phyloP scores from a whole-genome alignment of 2,888 invertebrate species.

The Sisyra terminalis region DNA sequence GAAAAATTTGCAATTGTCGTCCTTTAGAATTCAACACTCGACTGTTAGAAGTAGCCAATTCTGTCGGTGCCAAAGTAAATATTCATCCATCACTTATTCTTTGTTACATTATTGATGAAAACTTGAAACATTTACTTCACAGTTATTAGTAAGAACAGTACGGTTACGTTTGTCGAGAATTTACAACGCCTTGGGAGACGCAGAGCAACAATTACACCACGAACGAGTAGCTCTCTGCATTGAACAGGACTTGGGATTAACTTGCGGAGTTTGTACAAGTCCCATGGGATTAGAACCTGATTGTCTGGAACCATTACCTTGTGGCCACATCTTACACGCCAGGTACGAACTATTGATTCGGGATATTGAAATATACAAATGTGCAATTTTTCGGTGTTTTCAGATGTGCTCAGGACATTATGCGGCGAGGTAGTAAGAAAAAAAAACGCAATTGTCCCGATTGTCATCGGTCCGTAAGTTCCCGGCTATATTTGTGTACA shows the following conservation, averaged over 20 bases:
- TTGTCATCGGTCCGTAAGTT: conserved; percentile 49
- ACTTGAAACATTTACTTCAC: conserved; percentile 2
- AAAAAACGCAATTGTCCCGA: conserved; percentile 51
- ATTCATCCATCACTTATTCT: neutral
- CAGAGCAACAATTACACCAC: conserved; percentile 59
- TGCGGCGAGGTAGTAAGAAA: conserved; percentile 43
- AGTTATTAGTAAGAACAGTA: conserved; percentile 67
- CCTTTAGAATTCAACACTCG: conserved; percentile 75
- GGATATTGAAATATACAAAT: neutral
- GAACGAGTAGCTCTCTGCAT: conserved; percentile 48
- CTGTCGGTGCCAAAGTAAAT: conserved; percentile 68
- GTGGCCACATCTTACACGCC: conserved; percentile 75
- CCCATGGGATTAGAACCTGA: conserved; percentile 57
- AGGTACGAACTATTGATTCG: conserved; percentile 34
- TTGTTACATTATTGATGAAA: neutral
- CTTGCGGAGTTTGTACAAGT: conserved; percentile 69
- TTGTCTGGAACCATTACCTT: conserved; percentile 64
- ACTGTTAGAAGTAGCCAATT: conserved; percentile 65
- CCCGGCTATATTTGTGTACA: conserved; percentile 39
- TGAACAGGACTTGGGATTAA: conserved; percentile 54
- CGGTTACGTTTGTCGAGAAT: conserved; percentile 63
- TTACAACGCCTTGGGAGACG: conserved; percentile 67
- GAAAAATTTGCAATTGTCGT: conserved; percentile 74
- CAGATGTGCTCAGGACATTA: conserved; percentile 51
- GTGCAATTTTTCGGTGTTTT: conserved; percentile 11